phyloP scores from a whole-genome alignment of 2,797 vertebrate species.

The Sebastes itinus region DNA sequence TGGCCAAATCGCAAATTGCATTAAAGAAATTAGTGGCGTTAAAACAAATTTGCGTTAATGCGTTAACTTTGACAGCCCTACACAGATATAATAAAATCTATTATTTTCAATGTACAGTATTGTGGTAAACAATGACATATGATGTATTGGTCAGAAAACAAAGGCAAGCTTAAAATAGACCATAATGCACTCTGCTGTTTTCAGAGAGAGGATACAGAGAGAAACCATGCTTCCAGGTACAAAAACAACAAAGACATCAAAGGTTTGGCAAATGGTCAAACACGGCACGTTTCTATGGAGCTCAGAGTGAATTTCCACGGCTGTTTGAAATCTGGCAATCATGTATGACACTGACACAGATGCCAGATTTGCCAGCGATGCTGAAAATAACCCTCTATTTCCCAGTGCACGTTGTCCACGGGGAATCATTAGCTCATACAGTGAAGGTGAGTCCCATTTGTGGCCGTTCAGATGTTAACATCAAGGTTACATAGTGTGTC shows the following conservation, averaged over 20 bases:
- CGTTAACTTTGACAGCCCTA: no score
- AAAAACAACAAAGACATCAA: slow-evolving; percentile 18
- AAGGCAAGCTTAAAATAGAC: background rate
- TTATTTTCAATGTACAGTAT: no score
- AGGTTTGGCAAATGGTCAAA: slow-evolving; percentile 18
- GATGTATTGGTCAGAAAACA: background rate
- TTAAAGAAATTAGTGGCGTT: no score
- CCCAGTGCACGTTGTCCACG: slow-evolving; percentile 1
- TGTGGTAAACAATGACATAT: background rate
- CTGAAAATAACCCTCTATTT: slow-evolving; percentile 31
- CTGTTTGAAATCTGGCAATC: slow-evolving; percentile 18
- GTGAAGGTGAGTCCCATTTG: slow-evolving; percentile 17
- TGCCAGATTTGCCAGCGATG: slow-evolving; percentile 16
- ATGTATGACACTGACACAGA: slow-evolving; percentile 14
- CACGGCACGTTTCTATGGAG: background rate
- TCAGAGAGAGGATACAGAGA: background rate
- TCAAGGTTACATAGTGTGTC: slow-evolving; percentile 5
- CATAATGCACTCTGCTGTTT: background rate
- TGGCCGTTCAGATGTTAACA: slow-evolving; percentile 41
- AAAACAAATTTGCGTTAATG: no score
- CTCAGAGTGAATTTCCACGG: background rate
- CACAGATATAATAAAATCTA: no score
- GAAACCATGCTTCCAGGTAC: slow-evolving; percentile 10
- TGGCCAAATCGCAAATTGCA: no score
- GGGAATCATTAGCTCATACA: slow-evolving; percentile 40